Percentiles rank a stretch among this genome's conserved stretches.
phyloP scores from a whole-genome alignment of 2,797 vertebrate genomes.

The Coregonus suidteri region DNA sequence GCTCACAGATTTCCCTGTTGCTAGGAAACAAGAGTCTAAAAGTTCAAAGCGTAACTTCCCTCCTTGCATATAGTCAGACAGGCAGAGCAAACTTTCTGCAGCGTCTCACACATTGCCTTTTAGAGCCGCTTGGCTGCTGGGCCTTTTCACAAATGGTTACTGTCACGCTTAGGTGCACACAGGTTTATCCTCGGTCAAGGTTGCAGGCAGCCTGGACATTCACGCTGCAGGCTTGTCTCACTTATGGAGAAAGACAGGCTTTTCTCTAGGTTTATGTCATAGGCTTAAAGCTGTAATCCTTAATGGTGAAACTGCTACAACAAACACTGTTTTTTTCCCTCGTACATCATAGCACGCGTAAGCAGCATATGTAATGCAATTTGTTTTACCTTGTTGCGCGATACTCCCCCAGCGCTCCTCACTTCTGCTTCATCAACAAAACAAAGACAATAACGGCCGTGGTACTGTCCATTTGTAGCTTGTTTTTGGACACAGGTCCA shows the following conservation, averaged over 20 bases:
- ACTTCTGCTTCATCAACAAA: no score
- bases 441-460: no score
- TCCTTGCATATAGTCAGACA: not conserved
- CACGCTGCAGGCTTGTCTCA: not conserved
- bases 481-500: no score
- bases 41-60: not conserved
- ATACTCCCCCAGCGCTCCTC: no score
- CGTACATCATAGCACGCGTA: no score
- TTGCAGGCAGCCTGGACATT: no score
- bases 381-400: no score
- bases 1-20: conserved; percentile 42
- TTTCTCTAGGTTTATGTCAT: not conserved
- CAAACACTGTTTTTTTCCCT: no score
- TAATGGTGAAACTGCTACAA: no score
- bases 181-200: not conserved
- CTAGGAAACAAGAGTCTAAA: conserved; percentile 48
- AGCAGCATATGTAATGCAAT: no score
- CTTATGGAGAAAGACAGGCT: not conserved
- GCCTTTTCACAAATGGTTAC: not conserved
- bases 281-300: not conserved
- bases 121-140: not conserved
- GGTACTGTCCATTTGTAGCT: no score
- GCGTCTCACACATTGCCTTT: conserved; percentile 18
- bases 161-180: not conserved
- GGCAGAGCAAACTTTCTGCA: conserved; percentile 18